Evolutionary conservation across 2,113 vertebrate species (phyloP).

Genomic region (Nerophis lumbriciformis): DNA sequence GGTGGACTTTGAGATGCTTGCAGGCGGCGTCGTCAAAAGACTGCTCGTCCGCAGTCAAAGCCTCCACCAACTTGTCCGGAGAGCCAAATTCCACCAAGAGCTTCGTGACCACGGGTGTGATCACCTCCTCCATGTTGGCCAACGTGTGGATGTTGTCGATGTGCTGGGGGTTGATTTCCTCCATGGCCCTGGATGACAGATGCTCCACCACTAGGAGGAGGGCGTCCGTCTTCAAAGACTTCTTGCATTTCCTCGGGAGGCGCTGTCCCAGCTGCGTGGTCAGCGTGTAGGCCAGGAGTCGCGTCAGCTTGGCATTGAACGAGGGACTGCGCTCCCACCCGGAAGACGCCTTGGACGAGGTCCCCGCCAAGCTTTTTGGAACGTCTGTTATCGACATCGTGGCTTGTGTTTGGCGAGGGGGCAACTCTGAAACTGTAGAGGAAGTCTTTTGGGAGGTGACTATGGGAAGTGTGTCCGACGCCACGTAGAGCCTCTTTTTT

Average conservation of each 20-base stretch:
- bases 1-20: neutral
- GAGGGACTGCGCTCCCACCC: neutral
- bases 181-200: neutral
- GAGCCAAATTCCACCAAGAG: neutral
- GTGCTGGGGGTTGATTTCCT: neutral
- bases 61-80: neutral
- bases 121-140: constrained; percentile 6
- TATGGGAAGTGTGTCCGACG: neutral
- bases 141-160: neutral
- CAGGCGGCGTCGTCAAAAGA: neutral
- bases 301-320: constrained; percentile 1
- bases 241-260: constrained; percentile 3
- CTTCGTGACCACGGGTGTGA: neutral
- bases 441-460: no score
- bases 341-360: neutral
- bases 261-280: neutral
- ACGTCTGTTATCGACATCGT: neutral
- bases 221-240: neutral
- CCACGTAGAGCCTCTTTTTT: neutral
- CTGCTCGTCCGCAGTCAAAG: neutral
- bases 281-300: neutral
- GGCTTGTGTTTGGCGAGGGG: neutral
- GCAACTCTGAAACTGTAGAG: neutral
- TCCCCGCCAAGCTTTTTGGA: neutral
- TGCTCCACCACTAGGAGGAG: neutral